These are phyloP conservation scores for Cryptoprocta ferox DNA, from an alignment of 2,797 vertebrate genomes.

Conservation along the genomic window DNA sequence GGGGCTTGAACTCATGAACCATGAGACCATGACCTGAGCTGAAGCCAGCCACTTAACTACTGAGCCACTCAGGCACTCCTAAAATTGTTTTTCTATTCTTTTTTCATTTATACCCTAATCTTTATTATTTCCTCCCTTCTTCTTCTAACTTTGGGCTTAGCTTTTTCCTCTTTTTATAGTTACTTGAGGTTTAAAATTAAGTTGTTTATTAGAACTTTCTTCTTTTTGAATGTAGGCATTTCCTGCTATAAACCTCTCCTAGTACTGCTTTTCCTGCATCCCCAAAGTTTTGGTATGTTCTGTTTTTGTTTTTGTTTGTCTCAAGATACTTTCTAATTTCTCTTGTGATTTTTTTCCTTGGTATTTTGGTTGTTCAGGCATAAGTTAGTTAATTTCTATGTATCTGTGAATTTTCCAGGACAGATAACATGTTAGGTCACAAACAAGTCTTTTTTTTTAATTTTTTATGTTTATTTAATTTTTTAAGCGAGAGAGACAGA, in stretches of 20 bases:
- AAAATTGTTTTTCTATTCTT: neutral
- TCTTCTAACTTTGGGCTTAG: neutral
- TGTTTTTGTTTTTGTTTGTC: neutral
- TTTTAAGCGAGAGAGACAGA: too few species aligned
- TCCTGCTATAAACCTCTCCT: neutral
- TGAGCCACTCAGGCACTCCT: too few species aligned
- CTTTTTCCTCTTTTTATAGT: neutral
- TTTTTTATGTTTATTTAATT: too few species aligned
- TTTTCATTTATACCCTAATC: neutral
- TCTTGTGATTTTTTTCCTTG: conserved; percentile 3
- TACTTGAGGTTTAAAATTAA: neutral
- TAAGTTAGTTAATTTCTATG: neutral
- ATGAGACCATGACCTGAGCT: too few species aligned
- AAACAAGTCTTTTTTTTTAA: too few species aligned
- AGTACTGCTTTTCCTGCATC: neutral
- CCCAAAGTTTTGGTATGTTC: neutral
- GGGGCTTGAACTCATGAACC: too few species aligned
- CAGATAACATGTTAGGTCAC: neutral
- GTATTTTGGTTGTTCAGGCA: neutral
- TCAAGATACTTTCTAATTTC: neutral
- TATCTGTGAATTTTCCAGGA: neutral
- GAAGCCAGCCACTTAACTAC: too few species aligned
- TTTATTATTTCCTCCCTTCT: neutral
- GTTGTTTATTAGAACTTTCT: neutral
- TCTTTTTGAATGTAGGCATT: neutral